phyloP scores from a whole-genome alignment of 2,797 vertebrate species.

The Argentina silus region DNA sequence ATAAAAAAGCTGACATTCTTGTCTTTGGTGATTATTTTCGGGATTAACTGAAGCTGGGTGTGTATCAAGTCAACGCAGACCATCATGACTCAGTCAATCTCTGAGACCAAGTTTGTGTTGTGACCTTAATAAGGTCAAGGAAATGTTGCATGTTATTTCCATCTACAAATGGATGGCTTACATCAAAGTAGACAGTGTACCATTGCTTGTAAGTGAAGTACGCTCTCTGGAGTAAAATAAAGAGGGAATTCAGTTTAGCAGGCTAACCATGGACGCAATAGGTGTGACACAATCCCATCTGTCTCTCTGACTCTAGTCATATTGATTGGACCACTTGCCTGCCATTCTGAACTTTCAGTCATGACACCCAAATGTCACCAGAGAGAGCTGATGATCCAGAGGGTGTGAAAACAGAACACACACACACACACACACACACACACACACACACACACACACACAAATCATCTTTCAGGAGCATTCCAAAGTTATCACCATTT shows the following conservation, averaged over 20 bases:
- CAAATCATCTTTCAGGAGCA: neutral
- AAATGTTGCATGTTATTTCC: neutral
- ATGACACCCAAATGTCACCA: conserved; percentile 1
- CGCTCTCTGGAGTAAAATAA: conserved; percentile 19
- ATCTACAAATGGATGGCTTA: neutral
- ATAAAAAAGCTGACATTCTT: too few species aligned
- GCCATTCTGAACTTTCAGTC: conserved; percentile 11
- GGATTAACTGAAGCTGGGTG: too few species aligned
- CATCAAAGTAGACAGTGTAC: neutral
- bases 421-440: conserved; percentile 1
- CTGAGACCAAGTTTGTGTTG: too few species aligned
- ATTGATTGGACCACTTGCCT: conserved; percentile 41
- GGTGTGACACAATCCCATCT: conserved; percentile 28
- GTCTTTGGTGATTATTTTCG: neutral
- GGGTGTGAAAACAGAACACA: neutral
- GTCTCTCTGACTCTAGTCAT: conserved; percentile 13
- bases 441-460: conserved; percentile 9
- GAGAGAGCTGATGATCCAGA: neutral
- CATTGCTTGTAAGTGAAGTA: neutral
- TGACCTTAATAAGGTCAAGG: neutral
- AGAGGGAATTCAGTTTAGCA: too few species aligned
- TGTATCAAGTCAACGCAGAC: too few species aligned
- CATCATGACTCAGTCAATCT: too few species aligned
- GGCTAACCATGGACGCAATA: conserved; percentile 5
- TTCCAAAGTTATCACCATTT: neutral